phyloP scores from a whole-genome alignment of 1,140 invertebrate species.

The Trinorchestia longiramus region DNA sequence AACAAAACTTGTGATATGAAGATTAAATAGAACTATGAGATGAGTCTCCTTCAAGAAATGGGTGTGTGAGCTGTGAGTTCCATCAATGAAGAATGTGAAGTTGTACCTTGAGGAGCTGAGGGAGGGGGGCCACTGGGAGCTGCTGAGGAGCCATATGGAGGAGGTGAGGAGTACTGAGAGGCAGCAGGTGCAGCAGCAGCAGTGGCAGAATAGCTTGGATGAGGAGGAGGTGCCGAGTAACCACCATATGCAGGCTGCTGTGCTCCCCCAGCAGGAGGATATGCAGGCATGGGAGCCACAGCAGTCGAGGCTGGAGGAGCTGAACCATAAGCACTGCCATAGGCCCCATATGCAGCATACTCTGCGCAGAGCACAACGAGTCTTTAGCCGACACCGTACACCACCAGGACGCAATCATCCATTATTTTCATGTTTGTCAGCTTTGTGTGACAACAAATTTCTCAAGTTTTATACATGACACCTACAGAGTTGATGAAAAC shows the following conservation, averaged over 20 bases:
- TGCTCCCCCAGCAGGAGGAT: constrained; percentile 15
- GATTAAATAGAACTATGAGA: neutral
- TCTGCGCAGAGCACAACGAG: constrained; percentile 22
- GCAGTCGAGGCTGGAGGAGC: constrained; percentile 62
- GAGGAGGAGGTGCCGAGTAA: constrained; percentile 64
- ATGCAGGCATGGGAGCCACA: constrained; percentile 41
- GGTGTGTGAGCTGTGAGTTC: neutral
- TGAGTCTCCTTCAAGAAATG: neutral
- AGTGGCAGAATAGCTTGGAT: constrained; percentile 58
- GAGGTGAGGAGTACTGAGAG: constrained; percentile 60
- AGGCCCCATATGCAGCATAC: constrained; percentile 59
- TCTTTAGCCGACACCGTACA: neutral
- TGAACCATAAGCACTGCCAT: constrained; percentile 59
- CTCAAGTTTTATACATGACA: neutral
- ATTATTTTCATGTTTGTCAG: neutral
- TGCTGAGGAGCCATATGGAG: constrained; percentile 60
- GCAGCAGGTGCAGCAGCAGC: constrained; percentile 57
- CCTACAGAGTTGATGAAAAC: neutral
- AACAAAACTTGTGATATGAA: neutral
- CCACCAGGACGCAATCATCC: neutral
- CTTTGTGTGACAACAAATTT: neutral
- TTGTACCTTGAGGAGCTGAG: constrained; percentile 6
- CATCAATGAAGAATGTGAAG: neutral
- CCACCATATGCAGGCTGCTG: constrained; percentile 63
- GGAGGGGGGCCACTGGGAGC: constrained; percentile 56